Conservation (phyloP, 2,113 vertebrate genomes). For the Macquaria australasica region DNA sequence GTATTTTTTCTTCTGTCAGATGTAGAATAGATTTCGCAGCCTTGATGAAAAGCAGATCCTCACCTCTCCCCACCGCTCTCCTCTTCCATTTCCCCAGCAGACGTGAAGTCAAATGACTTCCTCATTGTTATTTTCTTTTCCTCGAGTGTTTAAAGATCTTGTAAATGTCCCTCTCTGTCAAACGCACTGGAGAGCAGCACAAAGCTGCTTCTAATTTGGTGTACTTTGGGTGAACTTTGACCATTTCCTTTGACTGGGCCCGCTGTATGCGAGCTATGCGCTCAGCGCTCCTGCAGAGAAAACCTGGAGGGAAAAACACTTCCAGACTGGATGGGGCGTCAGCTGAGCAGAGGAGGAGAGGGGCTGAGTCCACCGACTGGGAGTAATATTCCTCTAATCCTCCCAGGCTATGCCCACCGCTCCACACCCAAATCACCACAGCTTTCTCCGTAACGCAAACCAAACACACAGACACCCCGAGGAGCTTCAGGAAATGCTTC, state of each 20-base stretch:
- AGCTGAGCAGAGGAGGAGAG: constrained; percentile 44
- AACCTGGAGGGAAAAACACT: constrained; percentile 81
- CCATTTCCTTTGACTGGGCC: constrained; percentile 91
- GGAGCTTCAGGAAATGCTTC: constrained; percentile 49
- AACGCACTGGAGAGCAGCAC: constrained; percentile 69
- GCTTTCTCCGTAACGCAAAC: constrained; percentile 47
- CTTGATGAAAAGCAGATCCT: constrained; percentile 84
- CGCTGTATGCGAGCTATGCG: constrained; percentile 87
- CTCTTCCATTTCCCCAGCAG: constrained; percentile 63
- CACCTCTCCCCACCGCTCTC: constrained; percentile 24
- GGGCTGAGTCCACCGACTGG: constrained; percentile 23
- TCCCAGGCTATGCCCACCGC: constrained; percentile 27
- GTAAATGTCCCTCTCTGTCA: constrained; percentile 84
- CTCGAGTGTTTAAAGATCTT: constrained; percentile 76
- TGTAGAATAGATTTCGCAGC: not conserved
- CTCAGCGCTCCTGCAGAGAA: constrained; percentile 84
- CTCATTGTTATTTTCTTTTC: constrained; percentile 38
- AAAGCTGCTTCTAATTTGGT: constrained; percentile 92
- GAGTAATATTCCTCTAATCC: constrained; percentile 59
- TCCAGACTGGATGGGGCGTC: constrained; percentile 60
- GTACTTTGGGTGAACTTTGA: constrained; percentile 94
- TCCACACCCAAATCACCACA: constrained; percentile 54
- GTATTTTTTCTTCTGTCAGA: not conserved
- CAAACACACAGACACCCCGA: constrained; percentile 45
- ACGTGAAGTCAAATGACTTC: constrained; percentile 75